Evolutionary conservation across 2,113 vertebrate genomes (phyloP).

Genomic region (Dinomys branickii): DNA sequence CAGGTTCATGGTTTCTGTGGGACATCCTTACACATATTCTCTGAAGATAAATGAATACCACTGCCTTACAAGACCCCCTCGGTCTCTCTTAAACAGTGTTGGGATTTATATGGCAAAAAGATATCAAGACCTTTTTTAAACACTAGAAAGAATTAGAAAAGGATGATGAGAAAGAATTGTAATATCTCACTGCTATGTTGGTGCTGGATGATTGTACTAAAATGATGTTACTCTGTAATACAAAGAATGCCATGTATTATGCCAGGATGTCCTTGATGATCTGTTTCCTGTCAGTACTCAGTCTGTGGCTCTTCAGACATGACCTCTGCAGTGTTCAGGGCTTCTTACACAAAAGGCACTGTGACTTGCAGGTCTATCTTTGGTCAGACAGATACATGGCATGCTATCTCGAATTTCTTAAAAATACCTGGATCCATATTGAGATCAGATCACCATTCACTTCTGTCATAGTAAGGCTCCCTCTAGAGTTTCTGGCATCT

Average conservation of each 20-base stretch:
- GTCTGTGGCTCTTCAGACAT: background rate
- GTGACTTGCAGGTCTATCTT: background rate
- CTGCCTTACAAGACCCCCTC: background rate
- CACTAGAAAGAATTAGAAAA: background rate
- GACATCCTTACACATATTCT: background rate
- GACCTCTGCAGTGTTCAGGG: background rate
- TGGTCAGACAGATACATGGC: background rate
- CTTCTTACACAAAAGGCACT: background rate
- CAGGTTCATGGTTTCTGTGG: background rate
- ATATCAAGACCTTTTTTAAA: background rate
- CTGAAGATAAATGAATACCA: background rate
- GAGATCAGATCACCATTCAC: background rate
- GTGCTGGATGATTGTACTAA: background rate
- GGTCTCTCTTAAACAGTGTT: background rate
- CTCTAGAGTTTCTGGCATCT: background rate
- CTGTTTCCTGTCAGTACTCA: background rate
- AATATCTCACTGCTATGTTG: background rate
- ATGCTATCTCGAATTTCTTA: background rate
- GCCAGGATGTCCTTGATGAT: background rate
- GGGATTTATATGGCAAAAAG: background rate
- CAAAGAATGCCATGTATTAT: too few species aligned
- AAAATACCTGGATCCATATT: background rate
- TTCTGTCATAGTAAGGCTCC: background rate
- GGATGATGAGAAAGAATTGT: background rate
- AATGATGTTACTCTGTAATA: background rate